Evolutionary conservation across 2,797 vertebrate genomes (phyloP), one percentile per base, ranked within the genome.

Genomic region (Luscinia luscinia): DNA sequence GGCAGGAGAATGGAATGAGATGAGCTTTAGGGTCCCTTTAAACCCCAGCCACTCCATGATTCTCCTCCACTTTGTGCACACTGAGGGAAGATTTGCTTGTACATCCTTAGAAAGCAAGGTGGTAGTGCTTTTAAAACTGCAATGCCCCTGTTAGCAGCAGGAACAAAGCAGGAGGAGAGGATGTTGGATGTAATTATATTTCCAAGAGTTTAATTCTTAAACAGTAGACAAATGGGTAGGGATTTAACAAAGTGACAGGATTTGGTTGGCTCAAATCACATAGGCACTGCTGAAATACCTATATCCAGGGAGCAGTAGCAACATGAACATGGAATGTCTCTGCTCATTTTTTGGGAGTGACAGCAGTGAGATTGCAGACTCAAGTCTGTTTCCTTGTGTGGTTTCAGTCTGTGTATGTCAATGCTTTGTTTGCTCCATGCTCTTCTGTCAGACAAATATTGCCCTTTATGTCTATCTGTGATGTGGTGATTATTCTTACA

Each of bases 51-150:
- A 7, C 28, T 38, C 54, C 14, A 22, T 22, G 41, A 26, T 38
- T 61, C 45, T 72, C 11, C 21, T 72, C 40, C 0, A 1, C 45
- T 38, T 46, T 5, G 13, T 61, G 30, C 1, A 1, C 0, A 2
- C 30, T 15, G 32, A 55, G 30, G 38, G 34, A 32, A 62, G 49
- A 22, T 2, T 1, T 15, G 5, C 41, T 23, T 11, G 12, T 19
- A 6, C 0, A 1, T 26, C 41, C 34, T 36, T 26, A 32, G 52
- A 69, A 70, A 41, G 32, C n/a, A 14, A 2, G 19, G 45, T 2
- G 52, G 27, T 18, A 28, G 68, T 5, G 26, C 13, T 48, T 43
- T 36, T 16, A n/a, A 63, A 75, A 63, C 13, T 57, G 38, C 1
- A 0, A 1, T 12, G 26, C 8, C 9, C 49, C 30, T 1, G 0